Evolutionary conservation across 2,113 vertebrate genomes (phyloP), one percentile per base, ranked within the genome.

Genomic region (Camelus dromedarius): DNA sequence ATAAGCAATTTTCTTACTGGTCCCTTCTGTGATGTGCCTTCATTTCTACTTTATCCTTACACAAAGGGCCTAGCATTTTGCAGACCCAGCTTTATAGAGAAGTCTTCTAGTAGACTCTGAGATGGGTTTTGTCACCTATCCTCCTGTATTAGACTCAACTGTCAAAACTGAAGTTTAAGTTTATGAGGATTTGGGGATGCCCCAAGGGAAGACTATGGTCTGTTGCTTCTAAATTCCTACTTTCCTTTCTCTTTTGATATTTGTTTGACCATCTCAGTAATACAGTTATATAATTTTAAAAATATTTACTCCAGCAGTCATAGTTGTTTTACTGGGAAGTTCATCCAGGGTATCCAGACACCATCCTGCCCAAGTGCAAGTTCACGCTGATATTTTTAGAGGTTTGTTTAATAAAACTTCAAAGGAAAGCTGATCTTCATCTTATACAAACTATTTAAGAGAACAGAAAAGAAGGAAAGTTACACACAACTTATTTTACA

Each of bases 301-400:
- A 96, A 50, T 6, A 91, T 70, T 93, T 60, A 85, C n/a, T 96
- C 24, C 5, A 80, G 32, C 52, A 76, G 19, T 4, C n/a, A 6
- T 64, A 62, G 15, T 8, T 81, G 24, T 82, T 75, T 96, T 46
- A 35, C 54, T 88, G 22, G 56, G 32, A 93, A 52, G 19, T 88
- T 91, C 79, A 46, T 84, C 32, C 19, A 38, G 19, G 58, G 16
- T 80, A 24, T 88, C 50, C 88, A 66, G 60, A 72, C 24, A 66
- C 13, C 54, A 96, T 38, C 52, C 76, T 58, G 38, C 8, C 22
- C 7, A 46, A 82, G 11, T 38, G 67, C 76, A 93, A 69, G 52
- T 64, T 97, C 48, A 73, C 22, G 32, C 46, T 84, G 67, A 46
- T 77, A 87, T 76, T 87, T 94, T 94, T 46, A 93, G 80, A 79